These are phyloP conservation scores for Tupaia tana DNA, from an alignment of 2,113 vertebrate species.

Conservation along the genomic window DNA sequence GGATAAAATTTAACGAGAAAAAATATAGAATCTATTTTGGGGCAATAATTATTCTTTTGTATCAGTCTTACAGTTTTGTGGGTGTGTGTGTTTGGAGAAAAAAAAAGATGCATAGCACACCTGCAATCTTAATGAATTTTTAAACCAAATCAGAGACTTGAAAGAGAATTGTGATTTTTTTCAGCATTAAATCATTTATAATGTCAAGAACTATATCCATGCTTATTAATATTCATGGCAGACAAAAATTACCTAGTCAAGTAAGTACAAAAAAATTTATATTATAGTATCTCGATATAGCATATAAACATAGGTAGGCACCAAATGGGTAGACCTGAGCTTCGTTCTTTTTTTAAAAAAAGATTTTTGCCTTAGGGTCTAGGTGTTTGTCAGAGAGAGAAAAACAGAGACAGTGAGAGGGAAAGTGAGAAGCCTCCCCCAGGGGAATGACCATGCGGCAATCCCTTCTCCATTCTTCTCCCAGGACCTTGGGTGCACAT, in stretches of 20 bases:
- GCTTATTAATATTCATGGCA: background rate
- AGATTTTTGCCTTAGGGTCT: no score
- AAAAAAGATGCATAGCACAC: background rate
- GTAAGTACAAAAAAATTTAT: background rate
- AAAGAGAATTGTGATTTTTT: conserved; percentile 8
- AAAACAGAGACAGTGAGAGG: no score
- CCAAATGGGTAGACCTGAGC: background rate
- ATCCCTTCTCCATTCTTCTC: no score
- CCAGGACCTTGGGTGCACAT: no score
- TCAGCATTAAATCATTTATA: background rate
- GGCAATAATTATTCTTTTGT: background rate
- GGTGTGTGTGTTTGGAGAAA: background rate
- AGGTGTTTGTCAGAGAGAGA: no score
- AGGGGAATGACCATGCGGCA: no score
- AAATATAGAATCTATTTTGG: background rate
- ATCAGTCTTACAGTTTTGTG: background rate
- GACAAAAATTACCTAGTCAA: background rate
- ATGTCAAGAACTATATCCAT: background rate
- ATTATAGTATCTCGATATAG: background rate
- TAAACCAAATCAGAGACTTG: background rate
- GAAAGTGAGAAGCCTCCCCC: no score
- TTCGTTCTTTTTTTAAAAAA: background rate
- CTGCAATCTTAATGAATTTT: background rate
- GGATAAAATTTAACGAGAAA: background rate
- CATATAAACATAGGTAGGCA: background rate